These are phyloP conservation scores for Osmerus eperlanus DNA, from an alignment of 2,113 vertebrate genomes.

Conservation along the genomic window DNA sequence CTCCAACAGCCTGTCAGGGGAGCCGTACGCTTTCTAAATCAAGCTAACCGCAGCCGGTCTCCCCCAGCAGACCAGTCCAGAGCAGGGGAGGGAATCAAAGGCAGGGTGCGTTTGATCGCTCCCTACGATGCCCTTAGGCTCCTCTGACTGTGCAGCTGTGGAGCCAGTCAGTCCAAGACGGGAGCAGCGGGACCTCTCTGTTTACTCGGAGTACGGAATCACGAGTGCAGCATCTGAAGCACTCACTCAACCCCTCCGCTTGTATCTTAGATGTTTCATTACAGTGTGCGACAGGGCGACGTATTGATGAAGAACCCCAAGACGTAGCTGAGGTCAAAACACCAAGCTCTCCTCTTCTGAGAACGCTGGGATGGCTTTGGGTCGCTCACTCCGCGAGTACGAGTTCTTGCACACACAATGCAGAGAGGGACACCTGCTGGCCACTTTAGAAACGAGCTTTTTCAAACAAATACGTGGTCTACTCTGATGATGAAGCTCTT, in stretches of 20 bases:
- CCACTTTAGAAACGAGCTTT: background rate
- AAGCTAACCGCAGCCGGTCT: slow-evolving; percentile 16
- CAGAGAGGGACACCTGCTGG: slow-evolving; percentile 68
- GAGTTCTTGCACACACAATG: slow-evolving; percentile 29
- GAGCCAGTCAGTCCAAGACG: background rate
- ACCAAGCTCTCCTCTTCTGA: slow-evolving; percentile 20
- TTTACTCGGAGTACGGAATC: too few species aligned
- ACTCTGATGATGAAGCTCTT: background rate
- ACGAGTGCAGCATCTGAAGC: too few species aligned
- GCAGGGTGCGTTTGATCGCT: slow-evolving; percentile 28
- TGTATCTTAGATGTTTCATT: too few species aligned
- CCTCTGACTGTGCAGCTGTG: background rate
- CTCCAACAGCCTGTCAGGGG: slow-evolving; percentile 29
- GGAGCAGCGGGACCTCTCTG: too few species aligned
- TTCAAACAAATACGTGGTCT: background rate
- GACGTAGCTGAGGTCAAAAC: slow-evolving; percentile 10
- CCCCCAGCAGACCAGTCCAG: slow-evolving; percentile 13
- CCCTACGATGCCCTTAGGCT: slow-evolving; percentile 23
- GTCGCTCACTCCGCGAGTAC: background rate
- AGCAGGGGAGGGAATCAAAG: slow-evolving; percentile 16
- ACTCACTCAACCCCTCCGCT: too few species aligned
- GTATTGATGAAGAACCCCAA: background rate
- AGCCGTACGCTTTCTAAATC: slow-evolving; percentile 18
- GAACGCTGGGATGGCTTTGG: too few species aligned
- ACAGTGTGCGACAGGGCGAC: too few species aligned